A percentile compares a stretch with the other conserved stretches of the same genome.
phyloP scores from a whole-genome alignment of 92 coral and sea anemone genomes.

The Siderastrea siderea region DNA sequence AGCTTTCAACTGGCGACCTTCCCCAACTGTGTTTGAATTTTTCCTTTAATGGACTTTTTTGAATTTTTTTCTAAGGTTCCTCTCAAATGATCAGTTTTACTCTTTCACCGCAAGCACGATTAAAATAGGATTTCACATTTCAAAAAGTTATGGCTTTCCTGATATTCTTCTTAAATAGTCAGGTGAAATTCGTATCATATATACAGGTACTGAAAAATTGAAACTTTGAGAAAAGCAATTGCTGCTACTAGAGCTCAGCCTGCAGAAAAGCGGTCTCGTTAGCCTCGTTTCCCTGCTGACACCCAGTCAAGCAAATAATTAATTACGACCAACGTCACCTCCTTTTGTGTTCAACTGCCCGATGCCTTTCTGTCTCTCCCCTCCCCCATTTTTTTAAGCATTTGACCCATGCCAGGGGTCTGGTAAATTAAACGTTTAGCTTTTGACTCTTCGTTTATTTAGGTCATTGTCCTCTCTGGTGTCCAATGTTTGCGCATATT shows the following conservation, averaged over 20 bases:
- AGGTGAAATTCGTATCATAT: conserved; percentile 23
- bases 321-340: neutral
- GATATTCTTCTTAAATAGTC: conserved; percentile 51
- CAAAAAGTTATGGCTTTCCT: conserved; percentile 18
- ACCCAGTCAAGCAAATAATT: neutral
- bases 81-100: neutral
- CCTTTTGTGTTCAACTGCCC: neutral
- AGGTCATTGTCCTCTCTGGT: neutral
- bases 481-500: neutral
- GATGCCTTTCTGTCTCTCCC: neutral
- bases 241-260: neutral
- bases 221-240: neutral
- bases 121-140: conserved; percentile 1
- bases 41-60: neutral
- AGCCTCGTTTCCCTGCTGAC: no score
- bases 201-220: neutral
- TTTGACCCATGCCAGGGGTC: neutral
- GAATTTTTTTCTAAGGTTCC: neutral
- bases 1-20: neutral
- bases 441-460: neutral
- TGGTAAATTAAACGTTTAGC: neutral
- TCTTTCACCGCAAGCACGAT: neutral
- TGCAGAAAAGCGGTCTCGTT: neutral
- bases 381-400: neutral
- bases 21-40: neutral